Base-by-base conservation (phyloP, 2,888 invertebrate genomes). In the Homarus gammarus region DNA sequence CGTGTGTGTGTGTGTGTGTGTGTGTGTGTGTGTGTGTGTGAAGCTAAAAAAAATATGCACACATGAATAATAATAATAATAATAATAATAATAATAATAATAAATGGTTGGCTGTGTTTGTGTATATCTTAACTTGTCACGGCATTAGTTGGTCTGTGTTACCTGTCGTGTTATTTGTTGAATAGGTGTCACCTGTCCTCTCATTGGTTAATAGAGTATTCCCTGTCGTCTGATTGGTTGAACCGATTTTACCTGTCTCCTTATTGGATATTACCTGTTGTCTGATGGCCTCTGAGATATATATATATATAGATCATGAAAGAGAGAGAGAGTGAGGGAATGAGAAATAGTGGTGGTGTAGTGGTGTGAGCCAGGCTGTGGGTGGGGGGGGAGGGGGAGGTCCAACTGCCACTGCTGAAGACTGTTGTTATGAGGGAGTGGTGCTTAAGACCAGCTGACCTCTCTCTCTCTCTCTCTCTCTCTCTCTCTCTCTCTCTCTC, bases 341-440 rank as follows among this genome's bases (percentile, higher is more conserved):
- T 5, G 22, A 83, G 49, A 49, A n/a, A 77, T 1, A 6, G 31
- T 6, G 77, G 27, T 38, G 15, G 44, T 33, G 44, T 33, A 31
- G 31, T 49, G 33, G 51, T 33, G 51, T 49, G 78, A 51, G 51
- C n/a, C 51, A 78, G 78, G 51, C 33, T 18, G 78, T 33, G 31
- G n/a, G n/a, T n/a, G 51, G 49, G 79, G 38, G 56, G 27, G 79
- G 56, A 51, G 79, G 51, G 81, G 64, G 38, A 33, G 27, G 27
- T 15, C 36, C 68, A 44, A 40, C n/a, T 31, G 64, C n/a, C 44
- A 68, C n/a, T 40, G 64, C 40, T 68, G 27, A 68, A 82, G 68
- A 82, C 38, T 68, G 61, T 61, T 64, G 68, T 68, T 82, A 64
- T 82, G 82, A 44, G 68, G 22, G 38, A 36, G 15, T n/a, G 38